phyloP scores from a whole-genome alignment of 2,113 vertebrate genomes.

The Capricornis sumatraensis region DNA sequence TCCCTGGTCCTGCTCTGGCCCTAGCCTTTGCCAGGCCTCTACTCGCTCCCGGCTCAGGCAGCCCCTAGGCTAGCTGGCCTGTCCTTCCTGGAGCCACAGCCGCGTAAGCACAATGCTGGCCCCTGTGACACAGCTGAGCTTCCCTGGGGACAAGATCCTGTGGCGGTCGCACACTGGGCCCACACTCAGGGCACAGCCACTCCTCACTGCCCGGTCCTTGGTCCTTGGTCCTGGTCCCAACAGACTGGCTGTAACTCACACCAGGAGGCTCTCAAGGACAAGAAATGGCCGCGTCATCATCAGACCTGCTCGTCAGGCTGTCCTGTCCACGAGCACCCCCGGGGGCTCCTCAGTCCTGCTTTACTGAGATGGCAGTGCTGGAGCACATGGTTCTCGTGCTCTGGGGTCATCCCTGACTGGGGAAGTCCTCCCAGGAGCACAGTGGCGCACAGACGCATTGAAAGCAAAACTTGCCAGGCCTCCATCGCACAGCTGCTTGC shows the following conservation, averaged over 20 bases:
- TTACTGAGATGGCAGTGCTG: fast-evolving
- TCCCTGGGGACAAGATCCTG: background rate
- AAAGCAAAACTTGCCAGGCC: fast-evolving
- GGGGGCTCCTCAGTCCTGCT: background rate
- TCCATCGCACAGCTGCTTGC: background rate
- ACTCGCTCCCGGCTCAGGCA: fast-evolving
- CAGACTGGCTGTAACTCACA: background rate
- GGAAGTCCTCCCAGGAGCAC: background rate
- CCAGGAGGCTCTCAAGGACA: background rate
- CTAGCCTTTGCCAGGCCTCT: background rate
- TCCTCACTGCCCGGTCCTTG: background rate
- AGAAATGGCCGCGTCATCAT: background rate
- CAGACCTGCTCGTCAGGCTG: background rate
- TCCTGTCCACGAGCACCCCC: background rate
- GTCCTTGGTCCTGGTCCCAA: background rate
- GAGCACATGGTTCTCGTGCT: fast-evolving
- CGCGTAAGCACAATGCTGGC: fast-evolving
- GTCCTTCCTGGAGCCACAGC: background rate
- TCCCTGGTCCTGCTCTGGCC: background rate
- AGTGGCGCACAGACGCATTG: fast-evolving
- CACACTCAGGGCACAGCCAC: background rate
- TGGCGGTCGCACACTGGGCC: background rate
- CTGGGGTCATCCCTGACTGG: background rate
- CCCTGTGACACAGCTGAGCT: background rate
- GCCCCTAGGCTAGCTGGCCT: background rate